Conservation (phyloP, 2,888 invertebrate species). For the Lasioglossum leucozonium region DNA sequence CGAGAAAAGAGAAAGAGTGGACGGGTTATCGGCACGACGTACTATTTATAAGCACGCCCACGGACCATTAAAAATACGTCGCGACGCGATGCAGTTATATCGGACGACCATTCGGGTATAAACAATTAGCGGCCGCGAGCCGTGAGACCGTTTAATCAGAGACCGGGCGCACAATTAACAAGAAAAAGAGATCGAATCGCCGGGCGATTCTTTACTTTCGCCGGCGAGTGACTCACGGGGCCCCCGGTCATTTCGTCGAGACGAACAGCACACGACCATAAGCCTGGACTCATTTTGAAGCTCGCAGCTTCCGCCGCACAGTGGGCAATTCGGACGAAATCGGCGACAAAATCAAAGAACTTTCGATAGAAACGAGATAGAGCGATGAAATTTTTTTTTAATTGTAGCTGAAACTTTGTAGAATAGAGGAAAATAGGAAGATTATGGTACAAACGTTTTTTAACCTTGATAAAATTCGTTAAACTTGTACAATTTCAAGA, state of each 20-base stretch:
- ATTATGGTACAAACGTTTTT: too few species aligned
- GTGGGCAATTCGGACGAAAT: too few species aligned
- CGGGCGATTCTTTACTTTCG: background rate
- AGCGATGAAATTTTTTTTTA: too few species aligned
- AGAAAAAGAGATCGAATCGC: background rate
- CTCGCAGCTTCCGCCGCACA: too few species aligned
- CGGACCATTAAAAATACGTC: slow-evolving; percentile 63
- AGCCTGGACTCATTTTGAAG: background rate
- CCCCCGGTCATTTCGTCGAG: background rate
- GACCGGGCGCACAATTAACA: background rate
- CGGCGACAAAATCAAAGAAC: too few species aligned
- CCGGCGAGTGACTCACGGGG: background rate
- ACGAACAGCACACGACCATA: background rate
- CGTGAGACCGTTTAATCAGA: background rate
- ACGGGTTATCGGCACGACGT: slow-evolving; percentile 65
- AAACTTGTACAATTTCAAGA: too few species aligned
- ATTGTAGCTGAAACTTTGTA: too few species aligned
- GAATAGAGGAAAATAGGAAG: too few species aligned
- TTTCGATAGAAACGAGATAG: too few species aligned
- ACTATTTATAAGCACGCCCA: slow-evolving; percentile 67
- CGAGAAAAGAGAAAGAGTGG: slow-evolving; percentile 42
- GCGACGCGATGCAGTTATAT: slow-evolving; percentile 54
- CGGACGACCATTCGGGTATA: slow-evolving; percentile 46
- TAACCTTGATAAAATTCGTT: too few species aligned
- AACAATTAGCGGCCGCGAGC: slow-evolving; percentile 41